Base-by-base conservation (phyloP, 2,888 invertebrate species). In the Sisyra terminalis region DNA sequence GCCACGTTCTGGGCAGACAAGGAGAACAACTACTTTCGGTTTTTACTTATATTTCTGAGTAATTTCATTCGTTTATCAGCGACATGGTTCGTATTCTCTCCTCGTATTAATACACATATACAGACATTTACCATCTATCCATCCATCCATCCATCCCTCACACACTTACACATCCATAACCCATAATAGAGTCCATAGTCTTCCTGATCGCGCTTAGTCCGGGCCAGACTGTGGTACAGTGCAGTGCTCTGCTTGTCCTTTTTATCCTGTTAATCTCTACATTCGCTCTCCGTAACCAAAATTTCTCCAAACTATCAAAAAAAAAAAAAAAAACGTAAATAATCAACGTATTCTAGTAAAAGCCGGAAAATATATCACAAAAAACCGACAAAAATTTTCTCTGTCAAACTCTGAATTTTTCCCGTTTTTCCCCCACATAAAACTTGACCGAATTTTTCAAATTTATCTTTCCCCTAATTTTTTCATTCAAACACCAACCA, bases 201-300 rank as follows among this genome's bases (percentile, higher is more conserved):
- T 24, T 41, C 15, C 34, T 18, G 17, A 14, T 24, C n/a, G 39
- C 35, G 49, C 63, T 69, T 50, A 64, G 70, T 51, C 67, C 69
- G 59, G 72, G 58, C 64, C 71, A 52, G 67, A 65, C 50, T 70
- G 65, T 57, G 67, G 67, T 49, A 59, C 66, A 66, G 68, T 73
- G 57, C 73, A 72, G 73, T 61, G 71, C 54, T 72, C 72, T 41
- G 66, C 43, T 43, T 43, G 43, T 43, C 37, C 43, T 43, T 38
- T 29, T 43, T 17, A 37, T 43, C 43, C 43, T 43, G 29, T 42
- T 32, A 18, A 40, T 35, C 34, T 40, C 15, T 34, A 14, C 34
- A 38, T 34, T 43, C 35, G 43, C 43, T 43, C 29, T 43, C 38
- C 43, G 41, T 41, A 30, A 41, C 29, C 34, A 30, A 40, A 29